Base-by-base conservation (phyloP, 2,797 vertebrate species). In the Hoplostethus mediterraneus region DNA sequence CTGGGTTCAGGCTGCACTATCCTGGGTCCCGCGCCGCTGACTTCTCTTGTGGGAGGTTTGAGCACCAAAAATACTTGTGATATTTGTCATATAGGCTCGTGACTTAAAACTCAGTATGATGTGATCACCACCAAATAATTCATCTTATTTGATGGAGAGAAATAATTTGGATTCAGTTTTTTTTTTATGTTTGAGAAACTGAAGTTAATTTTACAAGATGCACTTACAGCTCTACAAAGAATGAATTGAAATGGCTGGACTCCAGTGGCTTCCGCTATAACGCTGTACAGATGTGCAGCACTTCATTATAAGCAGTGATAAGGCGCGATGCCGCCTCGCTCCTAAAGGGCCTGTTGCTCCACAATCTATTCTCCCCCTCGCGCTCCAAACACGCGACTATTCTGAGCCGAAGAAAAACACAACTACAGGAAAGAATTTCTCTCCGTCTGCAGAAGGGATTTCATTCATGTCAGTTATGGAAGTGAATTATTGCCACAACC, bases 1-100 rank as follows among this genome's bases (percentile, higher is more conserved):
- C 79, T 88, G 86, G 84, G 82, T 88, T 88, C 83, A 87, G 77
- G 84, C 67, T 49, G 75, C 10, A 51, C 73, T 81, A 84, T 83
- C 80, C 76, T 57, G 72, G 80, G 67, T 77, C 77, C 67, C 71
- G 77, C 30, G 28, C 28, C 47, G 31, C 30, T 51, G 68, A 79
- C 75, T 87, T 73, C 52, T 75, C 68, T 80, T 63, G 54, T 76
- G 69, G 63, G 80, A 75, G 73, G 69, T 77, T 87, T 87, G 66
- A 76, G 67, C 62, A 40, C 21, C 62, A 59, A 17, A 71, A 81
- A 73, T 55, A 64, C 53, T 59, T 59, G 62, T 59, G 62, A 60
- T 40, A 71, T 71, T 38, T 70, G 73, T 69, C 62, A 42, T 48
- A 62, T 36, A n/a, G 52, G 40, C 66, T 75, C 53, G 28, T 25